Percentiles rank a stretch among this genome's conserved stretches.
Conservation (phyloP, 2,113 vertebrate species). For the Beaufortia kweichowensis region DNA sequence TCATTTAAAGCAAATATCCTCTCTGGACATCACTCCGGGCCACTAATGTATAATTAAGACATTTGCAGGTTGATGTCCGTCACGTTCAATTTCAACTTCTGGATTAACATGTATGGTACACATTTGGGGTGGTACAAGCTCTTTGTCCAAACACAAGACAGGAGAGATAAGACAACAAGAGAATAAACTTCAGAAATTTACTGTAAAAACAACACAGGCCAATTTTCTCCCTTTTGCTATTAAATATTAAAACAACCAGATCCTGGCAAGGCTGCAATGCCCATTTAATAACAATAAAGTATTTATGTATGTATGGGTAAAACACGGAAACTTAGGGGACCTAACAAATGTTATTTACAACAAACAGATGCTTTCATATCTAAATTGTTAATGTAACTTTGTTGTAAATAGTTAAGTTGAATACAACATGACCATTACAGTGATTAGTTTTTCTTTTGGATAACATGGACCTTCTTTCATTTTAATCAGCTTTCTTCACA, state of each 20-base stretch:
- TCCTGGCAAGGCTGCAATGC: neutral
- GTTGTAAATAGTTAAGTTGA: neutral
- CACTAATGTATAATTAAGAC: too few species aligned
- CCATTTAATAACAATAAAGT: neutral
- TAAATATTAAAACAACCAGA: too few species aligned
- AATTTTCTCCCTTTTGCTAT: neutral
- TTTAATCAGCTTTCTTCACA: neutral
- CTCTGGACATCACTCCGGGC: too few species aligned
- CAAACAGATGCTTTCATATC: neutral
- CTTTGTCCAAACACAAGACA: too few species aligned
- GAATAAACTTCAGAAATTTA: neutral
- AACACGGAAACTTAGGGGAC: neutral
- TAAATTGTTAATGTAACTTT: neutral
- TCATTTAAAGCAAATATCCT: too few species aligned
- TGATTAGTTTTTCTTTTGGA: neutral
- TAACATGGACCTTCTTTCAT: neutral
- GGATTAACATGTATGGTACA: neutral
- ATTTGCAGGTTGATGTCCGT: neutral
- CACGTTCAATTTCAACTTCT: neutral
- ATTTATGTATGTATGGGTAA: constrained; percentile 2
- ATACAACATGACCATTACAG: neutral
- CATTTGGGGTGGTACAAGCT: neutral
- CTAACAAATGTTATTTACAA: constrained; percentile 10
- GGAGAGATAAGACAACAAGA: too few species aligned
- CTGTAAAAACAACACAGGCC: neutral